A percentile compares a stretch with the other conserved stretches of the same genome.
These are phyloP conservation scores for Papilio protenor DNA, from an alignment of 2,888 invertebrate genomes.

Conservation along the genomic window DNA sequence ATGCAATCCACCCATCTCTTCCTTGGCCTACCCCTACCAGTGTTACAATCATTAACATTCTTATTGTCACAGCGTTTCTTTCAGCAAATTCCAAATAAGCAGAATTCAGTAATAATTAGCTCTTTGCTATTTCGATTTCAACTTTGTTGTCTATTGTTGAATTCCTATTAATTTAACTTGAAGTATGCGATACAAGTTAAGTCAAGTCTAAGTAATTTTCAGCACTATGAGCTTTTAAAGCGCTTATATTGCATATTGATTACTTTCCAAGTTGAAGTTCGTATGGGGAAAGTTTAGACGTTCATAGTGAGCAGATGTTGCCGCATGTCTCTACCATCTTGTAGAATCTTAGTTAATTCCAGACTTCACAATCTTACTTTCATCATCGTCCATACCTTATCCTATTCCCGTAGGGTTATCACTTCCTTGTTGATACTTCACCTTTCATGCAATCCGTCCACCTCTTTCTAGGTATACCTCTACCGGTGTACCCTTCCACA, in stretches of 20 bases:
- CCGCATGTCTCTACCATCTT: neutral
- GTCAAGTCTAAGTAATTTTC: slow-evolving; percentile 8
- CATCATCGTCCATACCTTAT: no score
- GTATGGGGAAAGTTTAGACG: slow-evolving; percentile 36
- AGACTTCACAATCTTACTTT: neutral
- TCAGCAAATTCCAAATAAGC: no score
- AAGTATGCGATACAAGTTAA: slow-evolving; percentile 12
- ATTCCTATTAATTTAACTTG: slow-evolving; percentile 9
- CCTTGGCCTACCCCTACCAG: no score
- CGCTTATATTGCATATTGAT: slow-evolving; percentile 41
- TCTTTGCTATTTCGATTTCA: neutral
- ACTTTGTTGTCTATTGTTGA: neutral
- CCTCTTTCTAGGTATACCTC: no score
- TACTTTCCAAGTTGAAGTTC: slow-evolving; percentile 38
- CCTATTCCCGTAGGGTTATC: no score
- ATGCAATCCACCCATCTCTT: no score
- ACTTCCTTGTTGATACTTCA: no score
- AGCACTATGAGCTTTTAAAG: slow-evolving; percentile 19
- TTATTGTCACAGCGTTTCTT: no score
- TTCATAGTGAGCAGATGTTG: slow-evolving; percentile 13
- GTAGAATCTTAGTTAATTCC: neutral
- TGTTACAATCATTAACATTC: no score
- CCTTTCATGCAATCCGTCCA: no score
- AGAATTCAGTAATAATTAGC: no score
- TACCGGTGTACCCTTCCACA: no score